These are phyloP conservation scores for Eurois occulta DNA, from an alignment of 2,888 invertebrate genomes.

Conservation along the genomic window DNA sequence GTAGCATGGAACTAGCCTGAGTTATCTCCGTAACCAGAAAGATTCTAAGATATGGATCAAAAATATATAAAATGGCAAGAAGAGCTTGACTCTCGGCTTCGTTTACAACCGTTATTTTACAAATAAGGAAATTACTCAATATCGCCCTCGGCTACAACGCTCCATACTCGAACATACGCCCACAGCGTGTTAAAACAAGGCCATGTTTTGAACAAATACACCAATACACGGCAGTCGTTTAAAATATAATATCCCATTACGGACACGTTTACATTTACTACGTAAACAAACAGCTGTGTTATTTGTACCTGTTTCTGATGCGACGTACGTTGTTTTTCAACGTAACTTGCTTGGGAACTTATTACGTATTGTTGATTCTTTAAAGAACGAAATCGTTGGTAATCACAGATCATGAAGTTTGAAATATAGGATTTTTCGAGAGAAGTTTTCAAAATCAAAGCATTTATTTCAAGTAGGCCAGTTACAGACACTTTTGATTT, in stretches of 20 bases:
- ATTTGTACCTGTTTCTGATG: constrained; percentile 64
- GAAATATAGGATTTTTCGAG: not conserved
- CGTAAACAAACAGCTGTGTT: constrained; percentile 62
- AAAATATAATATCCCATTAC: constrained; percentile 62
- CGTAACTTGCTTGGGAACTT: constrained; percentile 19
- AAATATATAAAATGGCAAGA: not conserved
- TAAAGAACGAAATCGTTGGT: not conserved
- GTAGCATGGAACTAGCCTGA: not conserved
- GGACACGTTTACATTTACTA: constrained; percentile 50
- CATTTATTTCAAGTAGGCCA: too few relatives aligned
- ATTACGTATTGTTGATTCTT: constrained; percentile 42
- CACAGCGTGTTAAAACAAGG: constrained; percentile 7
- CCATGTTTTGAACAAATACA: constrained; percentile 39
- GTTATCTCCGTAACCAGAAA: not conserved
- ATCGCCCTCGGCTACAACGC: not conserved
- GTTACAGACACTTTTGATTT: too few relatives aligned
- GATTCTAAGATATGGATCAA: not conserved
- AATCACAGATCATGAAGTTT: not conserved
- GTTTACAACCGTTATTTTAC: not conserved
- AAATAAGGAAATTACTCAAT: constrained; percentile 9
- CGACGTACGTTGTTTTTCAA: constrained; percentile 61
- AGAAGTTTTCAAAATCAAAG: too few relatives aligned
- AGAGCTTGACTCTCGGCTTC: not conserved
- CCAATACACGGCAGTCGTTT: constrained; percentile 29
- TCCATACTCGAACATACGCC: not conserved